Evolutionary conservation across 2,113 vertebrate genomes (phyloP).

Genomic region (Nothobranchius furzeri): DNA sequence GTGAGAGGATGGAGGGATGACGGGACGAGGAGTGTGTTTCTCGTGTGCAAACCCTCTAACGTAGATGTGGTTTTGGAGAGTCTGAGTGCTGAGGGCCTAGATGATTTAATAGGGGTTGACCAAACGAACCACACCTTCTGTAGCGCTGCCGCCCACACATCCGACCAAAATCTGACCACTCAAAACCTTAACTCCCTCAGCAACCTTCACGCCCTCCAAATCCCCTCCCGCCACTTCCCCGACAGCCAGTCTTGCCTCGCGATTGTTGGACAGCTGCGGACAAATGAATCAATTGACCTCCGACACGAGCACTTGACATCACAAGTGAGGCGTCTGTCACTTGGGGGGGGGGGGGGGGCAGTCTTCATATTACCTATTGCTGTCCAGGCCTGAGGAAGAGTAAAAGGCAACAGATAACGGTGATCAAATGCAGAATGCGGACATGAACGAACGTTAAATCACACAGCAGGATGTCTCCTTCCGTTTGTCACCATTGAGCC

Average conservation of each 20-base stretch:
- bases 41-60: conserved; percentile 29
- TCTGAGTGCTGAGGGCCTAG: conserved; percentile 68
- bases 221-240: background rate
- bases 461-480: background rate
- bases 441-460: conserved; percentile 23
- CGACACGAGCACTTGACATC: conserved; percentile 59
- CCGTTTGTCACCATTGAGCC: conserved; percentile 19
- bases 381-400: conserved; percentile 34
- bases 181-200: conserved; percentile 31
- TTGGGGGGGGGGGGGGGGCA: conserved; percentile 9
- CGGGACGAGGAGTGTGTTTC: conserved; percentile 42
- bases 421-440: conserved; percentile 8
- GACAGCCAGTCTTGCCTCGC: conserved; percentile 13
- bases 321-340: conserved; percentile 69
- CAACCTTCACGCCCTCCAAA: conserved; percentile 14
- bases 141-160: conserved; percentile 45
- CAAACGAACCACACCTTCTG: conserved; percentile 74
- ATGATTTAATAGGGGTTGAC: conserved; percentile 78
- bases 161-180: conserved; percentile 51
- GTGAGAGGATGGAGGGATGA: conserved; percentile 33
- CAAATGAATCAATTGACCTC: conserved; percentile 75
- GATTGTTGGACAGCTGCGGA: conserved; percentile 57
- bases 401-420: conserved; percentile 18
- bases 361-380: conserved; percentile 52
- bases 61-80: conserved; percentile 73